Evolutionary conservation across 92 coral and sea anemone genomes (phyloP).

Genomic region (Anthopleura xanthogrammica): DNA sequence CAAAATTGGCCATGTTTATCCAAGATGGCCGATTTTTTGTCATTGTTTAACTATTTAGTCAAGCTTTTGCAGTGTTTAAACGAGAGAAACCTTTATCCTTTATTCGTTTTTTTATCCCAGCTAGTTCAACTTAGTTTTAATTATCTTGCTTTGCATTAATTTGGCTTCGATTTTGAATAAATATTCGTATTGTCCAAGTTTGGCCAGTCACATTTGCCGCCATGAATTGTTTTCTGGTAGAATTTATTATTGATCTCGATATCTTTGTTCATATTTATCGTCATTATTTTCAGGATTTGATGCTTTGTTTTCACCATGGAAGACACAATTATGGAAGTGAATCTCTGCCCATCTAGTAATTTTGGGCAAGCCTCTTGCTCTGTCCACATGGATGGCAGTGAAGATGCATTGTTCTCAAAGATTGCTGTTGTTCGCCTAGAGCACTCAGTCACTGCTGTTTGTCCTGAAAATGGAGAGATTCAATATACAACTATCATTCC

Average conservation of each 20-base stretch:
- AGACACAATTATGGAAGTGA: constrained; percentile 32
- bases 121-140: neutral
- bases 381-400: neutral
- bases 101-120: neutral
- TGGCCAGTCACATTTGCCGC: neutral
- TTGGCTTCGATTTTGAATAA: neutral
- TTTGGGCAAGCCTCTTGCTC: constrained; percentile 33
- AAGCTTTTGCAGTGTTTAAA: neutral
- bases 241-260: neutral
- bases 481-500: constrained; percentile 16
- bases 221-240: neutral
- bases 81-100: neutral
- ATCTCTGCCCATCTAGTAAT: constrained; percentile 29
- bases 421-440: constrained; percentile 31
- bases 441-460: constrained; percentile 29
- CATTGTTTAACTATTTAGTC: neutral
- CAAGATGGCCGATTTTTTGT: constrained; percentile 8
- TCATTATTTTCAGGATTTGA: neutral
- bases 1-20: constrained; percentile 11
- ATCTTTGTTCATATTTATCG: neutral
- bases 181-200: neutral
- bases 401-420: neutral
- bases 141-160: neutral
- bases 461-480: constrained; percentile 28
- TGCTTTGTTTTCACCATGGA: constrained; percentile 2